Evolutionary conservation across 64 coral and sea anemone genomes (phyloP).

Genomic region (Montipora efflorescens): DNA sequence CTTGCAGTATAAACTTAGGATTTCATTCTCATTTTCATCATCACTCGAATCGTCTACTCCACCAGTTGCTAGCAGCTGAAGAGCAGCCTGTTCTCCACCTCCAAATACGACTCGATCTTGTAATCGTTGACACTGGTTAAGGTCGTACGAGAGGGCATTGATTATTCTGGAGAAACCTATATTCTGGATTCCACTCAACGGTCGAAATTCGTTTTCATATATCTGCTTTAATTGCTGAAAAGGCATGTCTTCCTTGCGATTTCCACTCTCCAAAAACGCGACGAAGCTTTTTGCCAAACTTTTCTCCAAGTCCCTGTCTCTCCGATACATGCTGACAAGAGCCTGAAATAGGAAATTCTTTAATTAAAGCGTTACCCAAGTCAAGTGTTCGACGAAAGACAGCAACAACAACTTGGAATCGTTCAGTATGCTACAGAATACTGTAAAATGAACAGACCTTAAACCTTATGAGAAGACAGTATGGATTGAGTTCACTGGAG

Average conservation of each 20-base stretch:
- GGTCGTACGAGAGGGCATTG: slow-evolving; percentile 64
- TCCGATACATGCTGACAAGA: not conserved
- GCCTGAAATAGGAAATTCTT: too few relatives aligned
- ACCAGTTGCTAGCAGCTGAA: slow-evolving; percentile 56
- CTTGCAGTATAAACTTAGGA: slow-evolving; percentile 11
- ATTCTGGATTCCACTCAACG: not conserved
- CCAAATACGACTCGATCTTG: slow-evolving; percentile 67
- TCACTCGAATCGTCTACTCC: not conserved
- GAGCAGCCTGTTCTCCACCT: slow-evolving; percentile 73
- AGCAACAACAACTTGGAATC: too few relatives aligned
- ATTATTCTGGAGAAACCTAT: slow-evolving; percentile 53
- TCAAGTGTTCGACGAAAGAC: too few relatives aligned
- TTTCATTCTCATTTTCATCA: not conserved
- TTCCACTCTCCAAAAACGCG: slow-evolving; percentile 49
- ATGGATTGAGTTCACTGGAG: too few relatives aligned
- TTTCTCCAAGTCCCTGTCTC: slow-evolving; percentile 34
- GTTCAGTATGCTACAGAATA: too few relatives aligned
- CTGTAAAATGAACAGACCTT: too few relatives aligned
- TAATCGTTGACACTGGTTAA: slow-evolving; percentile 64
- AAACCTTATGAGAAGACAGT: too few relatives aligned
- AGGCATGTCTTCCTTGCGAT: slow-evolving; percentile 57
- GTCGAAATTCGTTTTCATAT: slow-evolving; percentile 35
- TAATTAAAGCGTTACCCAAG: too few relatives aligned
- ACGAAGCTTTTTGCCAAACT: slow-evolving; percentile 53
- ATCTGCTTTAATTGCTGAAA: slow-evolving; percentile 41